Conservation (phyloP, 2,888 invertebrate species). For the Drosophila lutescens region DNA sequence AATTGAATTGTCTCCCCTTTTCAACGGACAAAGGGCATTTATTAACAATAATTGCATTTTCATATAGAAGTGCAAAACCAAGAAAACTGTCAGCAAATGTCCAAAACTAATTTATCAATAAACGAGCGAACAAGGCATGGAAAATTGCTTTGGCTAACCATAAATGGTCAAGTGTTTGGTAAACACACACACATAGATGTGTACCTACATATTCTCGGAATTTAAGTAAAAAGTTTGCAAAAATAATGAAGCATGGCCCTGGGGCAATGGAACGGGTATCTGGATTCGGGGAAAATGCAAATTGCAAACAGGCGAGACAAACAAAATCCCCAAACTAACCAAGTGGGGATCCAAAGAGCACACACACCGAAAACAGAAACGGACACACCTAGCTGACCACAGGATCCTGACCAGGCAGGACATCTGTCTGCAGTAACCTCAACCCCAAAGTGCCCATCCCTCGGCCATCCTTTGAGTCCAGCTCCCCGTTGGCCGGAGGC, state of each 20-base stretch:
- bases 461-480: conserved; percentile 4
- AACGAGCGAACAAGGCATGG: conserved; percentile 24
- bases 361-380: conserved; percentile 25
- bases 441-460: neutral
- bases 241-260: conserved; percentile 78
- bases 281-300: conserved; percentile 45
- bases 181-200: conserved; percentile 18
- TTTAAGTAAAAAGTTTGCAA: conserved; percentile 73
- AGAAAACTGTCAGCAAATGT: conserved; percentile 75
- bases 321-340: conserved; percentile 53
- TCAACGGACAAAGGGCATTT: conserved; percentile 59
- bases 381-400: conserved; percentile 59
- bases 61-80: conserved; percentile 22
- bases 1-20: conserved; percentile 65
- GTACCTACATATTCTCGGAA: conserved; percentile 8
- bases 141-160: conserved; percentile 47
- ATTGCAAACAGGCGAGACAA: conserved; percentile 72
- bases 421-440: conserved; percentile 32
- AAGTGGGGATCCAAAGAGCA: conserved; percentile 18
- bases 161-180: conserved; percentile 51
- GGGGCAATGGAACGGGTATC: conserved; percentile 32
- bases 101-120: conserved; percentile 78
- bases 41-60: conserved; percentile 79
- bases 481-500: conserved; percentile 37
- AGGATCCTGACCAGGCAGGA: conserved; percentile 46